Base-by-base conservation (phyloP, 1,140 invertebrate genomes). In the Phenacoccus solenopsis region DNA sequence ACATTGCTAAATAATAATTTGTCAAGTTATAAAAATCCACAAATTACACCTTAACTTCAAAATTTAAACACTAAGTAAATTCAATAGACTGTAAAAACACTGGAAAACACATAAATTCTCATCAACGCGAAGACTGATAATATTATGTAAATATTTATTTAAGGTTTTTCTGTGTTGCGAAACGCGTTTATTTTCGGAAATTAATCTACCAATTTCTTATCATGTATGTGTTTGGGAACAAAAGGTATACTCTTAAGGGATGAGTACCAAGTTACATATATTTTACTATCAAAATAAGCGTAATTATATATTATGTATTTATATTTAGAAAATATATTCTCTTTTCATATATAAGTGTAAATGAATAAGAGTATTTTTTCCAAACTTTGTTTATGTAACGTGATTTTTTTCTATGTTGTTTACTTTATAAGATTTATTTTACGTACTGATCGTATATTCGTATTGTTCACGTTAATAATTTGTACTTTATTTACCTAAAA, bases 381-480 rank as follows among this genome's bases (percentile, higher is more conserved):
- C 38, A 5, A 49, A 49, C 5, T 9, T 49, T 49, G 38, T 49
- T 16, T n/a, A 49, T 16, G 30, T 16, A 16, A 16, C 38, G 38
- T 49, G 38, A 49, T 49, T 49, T 49, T 49, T 49, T 49, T 16
- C 38, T 49, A 49, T 49, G 38, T 49, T 49, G 38, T 49, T 49
- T 49, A 49, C 38, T 49, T 49, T 49, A 9, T 49, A 49, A 49
- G 38, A 49, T 49, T 49, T n/a, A 49, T 49, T 16, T 49, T n/a
- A 10, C 13, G 38, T 49, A 49, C 38, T 49, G 38, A 49, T 49
- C 13, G n/a, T n/a, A n/a, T n/a, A n/a, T n/a, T n/a, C n/a, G n/a
- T 49, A 49, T 49, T 49, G 38, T 49, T 49, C 38, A 49, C 38
- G 38, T 49, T n/a, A n/a, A n/a, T n/a, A 49, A 49, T 49, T 49